Conservation (phyloP, 1,140 invertebrate species). For the Mercenaria mercenaria region DNA sequence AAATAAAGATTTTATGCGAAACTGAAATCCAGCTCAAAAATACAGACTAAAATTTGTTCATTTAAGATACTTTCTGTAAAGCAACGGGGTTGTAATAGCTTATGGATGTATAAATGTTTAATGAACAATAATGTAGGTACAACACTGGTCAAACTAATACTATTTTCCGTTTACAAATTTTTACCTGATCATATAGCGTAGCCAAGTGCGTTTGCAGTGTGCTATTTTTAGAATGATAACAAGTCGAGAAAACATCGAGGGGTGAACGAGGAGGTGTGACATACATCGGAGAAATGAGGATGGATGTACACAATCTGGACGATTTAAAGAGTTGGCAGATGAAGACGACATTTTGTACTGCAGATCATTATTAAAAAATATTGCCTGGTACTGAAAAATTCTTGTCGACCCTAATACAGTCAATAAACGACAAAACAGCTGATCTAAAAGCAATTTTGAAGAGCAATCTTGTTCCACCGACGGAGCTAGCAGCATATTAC, state of each 20-base stretch:
- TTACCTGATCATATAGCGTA: conserved; percentile 2
- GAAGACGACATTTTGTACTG: neutral
- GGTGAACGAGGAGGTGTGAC: neutral
- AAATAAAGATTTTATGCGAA: too few relatives aligned
- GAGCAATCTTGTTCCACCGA: neutral
- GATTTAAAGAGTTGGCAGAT: neutral
- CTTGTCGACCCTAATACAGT: neutral
- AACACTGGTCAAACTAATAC: too few relatives aligned
- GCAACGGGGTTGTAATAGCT: too few relatives aligned
- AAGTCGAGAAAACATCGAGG: conserved; percentile 25
- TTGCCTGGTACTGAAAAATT: neutral
- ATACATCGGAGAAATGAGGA: neutral
- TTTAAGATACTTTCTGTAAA: too few relatives aligned
- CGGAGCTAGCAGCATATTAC: neutral
- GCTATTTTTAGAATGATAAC: neutral
- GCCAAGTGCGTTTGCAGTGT: neutral
- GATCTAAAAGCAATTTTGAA: neutral
- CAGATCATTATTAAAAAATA: neutral
- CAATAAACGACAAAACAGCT: neutral
- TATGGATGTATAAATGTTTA: too few relatives aligned
- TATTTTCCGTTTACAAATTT: too few relatives aligned
- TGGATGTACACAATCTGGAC: neutral
- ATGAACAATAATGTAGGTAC: too few relatives aligned
- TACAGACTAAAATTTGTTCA: too few relatives aligned
- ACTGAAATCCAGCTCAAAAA: too few relatives aligned